Conservation (phyloP, 2,797 vertebrate species). For the Pangasius sanitwongsei region DNA sequence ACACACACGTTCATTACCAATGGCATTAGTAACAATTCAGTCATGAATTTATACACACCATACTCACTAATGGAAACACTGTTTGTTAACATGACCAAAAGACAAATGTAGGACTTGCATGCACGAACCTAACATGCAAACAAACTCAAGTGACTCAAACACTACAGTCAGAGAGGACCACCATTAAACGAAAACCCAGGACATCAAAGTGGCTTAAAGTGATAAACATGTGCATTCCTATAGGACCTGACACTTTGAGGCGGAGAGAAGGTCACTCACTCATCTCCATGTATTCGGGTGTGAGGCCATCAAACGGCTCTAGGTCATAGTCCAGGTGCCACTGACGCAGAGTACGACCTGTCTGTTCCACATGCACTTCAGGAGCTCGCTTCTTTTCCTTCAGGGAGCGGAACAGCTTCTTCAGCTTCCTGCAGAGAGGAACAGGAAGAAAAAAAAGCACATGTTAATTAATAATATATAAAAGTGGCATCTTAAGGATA, state of each 20-base stretch:
- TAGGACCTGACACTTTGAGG: neutral
- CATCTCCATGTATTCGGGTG: constrained; percentile 99
- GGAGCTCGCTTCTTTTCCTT: constrained; percentile 81
- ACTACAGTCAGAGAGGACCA: too few species aligned
- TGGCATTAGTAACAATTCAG: constrained; percentile 2
- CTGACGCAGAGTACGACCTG: constrained; percentile 80
- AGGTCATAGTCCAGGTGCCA: constrained; percentile 91
- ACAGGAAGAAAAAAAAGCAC: constrained; percentile 14
- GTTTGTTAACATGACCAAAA: constrained; percentile 44
- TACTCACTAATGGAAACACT: neutral
- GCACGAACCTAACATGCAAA: constrained; percentile 8
- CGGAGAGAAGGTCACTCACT: constrained; percentile 77
- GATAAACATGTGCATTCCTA: neutral
- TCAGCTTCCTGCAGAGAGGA: constrained; percentile 71
- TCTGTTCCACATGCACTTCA: constrained; percentile 72
- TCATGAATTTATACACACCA: constrained; percentile 42
- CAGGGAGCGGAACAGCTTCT: constrained; percentile 82
- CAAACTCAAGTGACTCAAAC: neutral
- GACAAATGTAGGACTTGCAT: constrained; percentile 27
- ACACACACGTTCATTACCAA: neutral
- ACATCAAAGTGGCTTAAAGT: neutral
- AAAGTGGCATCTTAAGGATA: neutral
- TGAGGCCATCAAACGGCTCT: constrained; percentile 91
- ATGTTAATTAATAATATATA: constrained; percentile 12
- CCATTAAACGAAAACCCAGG: constrained; percentile 1